phyloP scores from a whole-genome alignment of 30 jellyfish, hydroid and myxozoan genomes.

The Catostylus mosaicus region DNA sequence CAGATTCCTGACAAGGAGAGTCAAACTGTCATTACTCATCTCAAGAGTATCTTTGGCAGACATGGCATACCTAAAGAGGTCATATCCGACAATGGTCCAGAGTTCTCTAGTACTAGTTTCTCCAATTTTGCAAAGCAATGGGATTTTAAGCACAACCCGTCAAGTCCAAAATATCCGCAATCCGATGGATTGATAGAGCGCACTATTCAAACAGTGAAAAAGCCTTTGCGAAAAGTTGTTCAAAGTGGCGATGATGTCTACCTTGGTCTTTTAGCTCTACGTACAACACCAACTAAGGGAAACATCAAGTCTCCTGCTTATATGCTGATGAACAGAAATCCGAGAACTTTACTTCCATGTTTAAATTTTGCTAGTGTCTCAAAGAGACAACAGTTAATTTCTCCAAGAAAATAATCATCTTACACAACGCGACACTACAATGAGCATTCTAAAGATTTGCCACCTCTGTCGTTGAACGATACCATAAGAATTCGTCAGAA shows the following conservation, averaged over 20 bases:
- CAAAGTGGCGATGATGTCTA: slow-evolving; percentile 46
- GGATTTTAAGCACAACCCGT: slow-evolving; percentile 41
- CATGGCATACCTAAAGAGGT: slow-evolving; percentile 43
- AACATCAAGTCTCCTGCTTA: slow-evolving; percentile 38
- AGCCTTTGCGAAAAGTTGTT: slow-evolving; percentile 37
- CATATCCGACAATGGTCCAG: slow-evolving; percentile 58
- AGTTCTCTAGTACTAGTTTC: slow-evolving; percentile 19
- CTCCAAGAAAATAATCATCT: neutral
- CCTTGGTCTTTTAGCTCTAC: slow-evolving; percentile 44
- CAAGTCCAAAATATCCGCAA: slow-evolving; percentile 49
- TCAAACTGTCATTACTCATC: slow-evolving; percentile 10
- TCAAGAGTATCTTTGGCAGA: slow-evolving; percentile 11
- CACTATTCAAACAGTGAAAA: slow-evolving; percentile 52
- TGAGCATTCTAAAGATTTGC: slow-evolving; percentile 10
- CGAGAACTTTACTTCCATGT: slow-evolving; percentile 56
- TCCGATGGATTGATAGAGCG: slow-evolving; percentile 55
- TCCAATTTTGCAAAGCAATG: slow-evolving; percentile 13
- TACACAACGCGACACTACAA: neutral
- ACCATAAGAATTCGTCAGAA: slow-evolving; percentile 1
- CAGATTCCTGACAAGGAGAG: slow-evolving; percentile 10
- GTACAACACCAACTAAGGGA: slow-evolving; percentile 39
- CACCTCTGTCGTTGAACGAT: slow-evolving; percentile 13
- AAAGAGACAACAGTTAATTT: neutral
- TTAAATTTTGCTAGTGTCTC: neutral
- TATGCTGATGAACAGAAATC: slow-evolving; percentile 24